Percentiles rank a stretch among this genome's conserved stretches.
Evolutionary conservation across 1,140 invertebrate genomes (phyloP).

Genomic region (Aradophagus sp.): DNA sequence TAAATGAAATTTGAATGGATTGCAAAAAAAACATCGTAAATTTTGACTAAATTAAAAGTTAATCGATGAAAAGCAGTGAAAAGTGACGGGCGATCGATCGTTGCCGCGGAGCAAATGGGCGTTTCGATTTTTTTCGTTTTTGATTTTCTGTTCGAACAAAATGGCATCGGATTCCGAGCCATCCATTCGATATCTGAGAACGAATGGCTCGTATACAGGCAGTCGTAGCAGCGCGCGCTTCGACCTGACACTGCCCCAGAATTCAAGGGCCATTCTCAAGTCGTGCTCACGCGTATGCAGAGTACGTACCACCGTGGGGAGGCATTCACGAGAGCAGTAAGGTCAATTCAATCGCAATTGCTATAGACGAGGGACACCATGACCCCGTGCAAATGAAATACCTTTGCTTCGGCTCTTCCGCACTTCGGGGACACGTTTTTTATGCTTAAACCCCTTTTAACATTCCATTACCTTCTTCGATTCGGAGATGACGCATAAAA

Average conservation of each 20-base stretch:
- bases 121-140: too few species aligned
- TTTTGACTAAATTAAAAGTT: too few species aligned
- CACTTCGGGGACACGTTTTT: not conserved
- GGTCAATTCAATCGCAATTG: constrained; percentile 42
- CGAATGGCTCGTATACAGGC: constrained; percentile 44
- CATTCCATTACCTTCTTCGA: too few species aligned
- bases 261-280: constrained; percentile 54
- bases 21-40: too few species aligned
- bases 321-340: constrained; percentile 42
- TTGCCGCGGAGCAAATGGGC: too few species aligned
- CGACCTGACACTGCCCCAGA: constrained; percentile 56
- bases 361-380: constrained; percentile 30
- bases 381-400: constrained; percentile 47
- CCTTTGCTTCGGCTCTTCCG: constrained; percentile 8
- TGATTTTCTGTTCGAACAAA: too few species aligned
- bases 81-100: too few species aligned
- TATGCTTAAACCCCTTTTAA: too few species aligned
- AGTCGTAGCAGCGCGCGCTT: constrained; percentile 34
- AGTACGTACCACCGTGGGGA: constrained; percentile 48
- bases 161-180: constrained; percentile 34
- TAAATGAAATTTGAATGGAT: too few species aligned
- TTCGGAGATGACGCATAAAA: too few species aligned
- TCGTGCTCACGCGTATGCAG: constrained; percentile 48
- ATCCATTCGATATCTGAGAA: constrained; percentile 48
- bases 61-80: too few species aligned